A percentile compares a stretch with the other conserved stretches of the same genome.
Evolutionary conservation across 2,888 invertebrate species (phyloP).

Genomic region (Ptychoptera contaminata): DNA sequence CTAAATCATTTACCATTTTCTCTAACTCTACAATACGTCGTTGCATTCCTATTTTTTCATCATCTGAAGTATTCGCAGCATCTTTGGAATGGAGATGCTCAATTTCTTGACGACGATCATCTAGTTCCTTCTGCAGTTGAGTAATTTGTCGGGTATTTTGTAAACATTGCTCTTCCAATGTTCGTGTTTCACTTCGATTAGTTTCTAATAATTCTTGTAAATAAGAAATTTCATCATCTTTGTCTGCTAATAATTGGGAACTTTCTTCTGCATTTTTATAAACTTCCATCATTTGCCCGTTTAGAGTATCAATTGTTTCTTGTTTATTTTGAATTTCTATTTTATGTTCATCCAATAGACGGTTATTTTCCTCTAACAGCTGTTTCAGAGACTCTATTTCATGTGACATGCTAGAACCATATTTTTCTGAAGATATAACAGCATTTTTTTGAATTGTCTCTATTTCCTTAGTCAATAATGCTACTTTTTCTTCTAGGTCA

Average conservation of each 20-base stretch:
- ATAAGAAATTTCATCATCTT: constrained; percentile 33
- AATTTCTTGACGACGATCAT: constrained; percentile 8
- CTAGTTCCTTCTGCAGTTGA: background rate
- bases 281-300: constrained; percentile 35
- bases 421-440: constrained; percentile 17
- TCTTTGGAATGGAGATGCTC: constrained; percentile 16
- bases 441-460: constrained; percentile 34
- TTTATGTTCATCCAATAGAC: constrained; percentile 23
- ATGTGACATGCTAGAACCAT: constrained; percentile 14
- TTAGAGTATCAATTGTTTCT: constrained; percentile 45
- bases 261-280: constrained; percentile 40
- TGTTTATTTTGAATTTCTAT: constrained; percentile 36
- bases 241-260: constrained; percentile 26
- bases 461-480: constrained; percentile 30
- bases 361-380: constrained; percentile 32
- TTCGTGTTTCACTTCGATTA: constrained; percentile 31
- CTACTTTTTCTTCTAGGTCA: constrained; percentile 25
- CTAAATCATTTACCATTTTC: constrained; percentile 31
- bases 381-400: constrained; percentile 19
- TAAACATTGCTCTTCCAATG: constrained; percentile 28
- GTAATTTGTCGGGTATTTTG: constrained; percentile 21
- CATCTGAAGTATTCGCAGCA: constrained; percentile 12
- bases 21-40: constrained; percentile 26
- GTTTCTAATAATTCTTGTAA: constrained; percentile 30
- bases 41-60: constrained; percentile 12